Evolutionary conservation across 2,888 invertebrate species (phyloP), one percentile per base, ranked within the genome.

Genomic region (Drosophila atroscutellata): DNA sequence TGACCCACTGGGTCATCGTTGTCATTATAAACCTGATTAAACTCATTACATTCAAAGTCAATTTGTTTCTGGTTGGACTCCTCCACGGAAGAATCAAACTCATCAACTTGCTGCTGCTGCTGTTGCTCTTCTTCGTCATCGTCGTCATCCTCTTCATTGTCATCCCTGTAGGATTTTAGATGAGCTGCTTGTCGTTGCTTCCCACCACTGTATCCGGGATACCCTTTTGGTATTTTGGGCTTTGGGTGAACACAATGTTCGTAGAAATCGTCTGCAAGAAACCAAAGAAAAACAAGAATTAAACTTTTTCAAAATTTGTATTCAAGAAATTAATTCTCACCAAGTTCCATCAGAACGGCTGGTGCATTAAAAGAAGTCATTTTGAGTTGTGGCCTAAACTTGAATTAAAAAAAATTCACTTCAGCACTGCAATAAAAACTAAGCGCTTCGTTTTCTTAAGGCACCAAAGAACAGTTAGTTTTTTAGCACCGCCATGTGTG

Each of bases 161-260:
- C 69, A 15, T 85, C 68, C 8, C 62, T 85, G 15, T 83, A 87
- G 0, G 73, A 65, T 3, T 67, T 47, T n/a, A 87, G 50, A 28
- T 42, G 81, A 0, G 73, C 81, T 1, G 81, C 81, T 49, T 77
- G 52, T 0, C 86, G 72, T 28, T 52, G 50, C 65, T 47, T 64
- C 4, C 18, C 20, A 2, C 8, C 20, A 13, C 0, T 5, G 13
- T 15, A 45, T 11, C 64, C 52, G 0, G 66, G 34, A 58, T 83
- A 80, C 28, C 1, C 0, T 28, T 28, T 28, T 7, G 28, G 76
- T 24, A 83, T 77, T 2, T n/a, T 59, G 0, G 77, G 70, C 24
- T 84, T 86, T 0, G 72, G 68, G 0, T 20, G 0, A 3, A 83
- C 83, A 47, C 20, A 77, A 0, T 70, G 36, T 0, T 72, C 26